phyloP scores from a whole-genome alignment of 1,140 invertebrate species.

The Leptopilina clavipes region DNA sequence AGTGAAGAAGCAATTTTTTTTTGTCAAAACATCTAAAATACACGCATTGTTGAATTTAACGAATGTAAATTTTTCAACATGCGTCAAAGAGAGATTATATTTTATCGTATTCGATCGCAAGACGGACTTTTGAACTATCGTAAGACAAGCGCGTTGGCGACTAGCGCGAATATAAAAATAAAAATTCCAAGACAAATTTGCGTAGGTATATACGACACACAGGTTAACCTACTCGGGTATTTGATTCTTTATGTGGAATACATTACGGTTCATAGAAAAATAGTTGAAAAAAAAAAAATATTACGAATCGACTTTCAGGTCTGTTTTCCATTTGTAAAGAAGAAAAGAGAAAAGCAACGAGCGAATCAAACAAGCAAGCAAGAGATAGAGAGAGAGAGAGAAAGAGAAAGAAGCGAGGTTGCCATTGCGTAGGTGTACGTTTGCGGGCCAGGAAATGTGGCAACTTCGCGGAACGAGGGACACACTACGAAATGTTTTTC shows the following conservation, averaged over 20 bases:
- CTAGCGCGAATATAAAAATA: slow-evolving; percentile 26
- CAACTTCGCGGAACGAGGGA: slow-evolving; percentile 49
- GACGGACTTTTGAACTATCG: slow-evolving; percentile 43
- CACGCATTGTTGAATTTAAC: too few relatives aligned
- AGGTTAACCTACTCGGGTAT: slow-evolving; percentile 12
- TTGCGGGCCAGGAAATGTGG: slow-evolving; percentile 43
- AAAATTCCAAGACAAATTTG: not conserved
- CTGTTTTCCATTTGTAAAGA: too few relatives aligned
- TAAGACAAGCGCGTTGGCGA: not conserved
- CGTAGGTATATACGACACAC: not conserved
- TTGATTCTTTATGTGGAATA: slow-evolving; percentile 3
- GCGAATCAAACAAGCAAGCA: not conserved
- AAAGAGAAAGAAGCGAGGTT: slow-evolving; percentile 29
- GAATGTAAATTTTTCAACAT: not conserved
- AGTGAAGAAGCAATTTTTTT: too few relatives aligned
- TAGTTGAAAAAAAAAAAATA: too few relatives aligned
- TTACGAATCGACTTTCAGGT: too few relatives aligned
- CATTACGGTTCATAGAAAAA: not conserved
- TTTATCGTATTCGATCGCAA: slow-evolving; percentile 13
- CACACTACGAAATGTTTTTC: slow-evolving; percentile 40
- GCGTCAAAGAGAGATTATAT: not conserved
- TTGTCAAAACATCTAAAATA: too few relatives aligned
- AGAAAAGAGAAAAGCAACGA: slow-evolving; percentile 4
- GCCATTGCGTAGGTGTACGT: slow-evolving; percentile 51
- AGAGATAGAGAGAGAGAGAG: not conserved